Evolutionary conservation across 2,888 invertebrate species (phyloP).

Genomic region (Mythimna lalbum): DNA sequence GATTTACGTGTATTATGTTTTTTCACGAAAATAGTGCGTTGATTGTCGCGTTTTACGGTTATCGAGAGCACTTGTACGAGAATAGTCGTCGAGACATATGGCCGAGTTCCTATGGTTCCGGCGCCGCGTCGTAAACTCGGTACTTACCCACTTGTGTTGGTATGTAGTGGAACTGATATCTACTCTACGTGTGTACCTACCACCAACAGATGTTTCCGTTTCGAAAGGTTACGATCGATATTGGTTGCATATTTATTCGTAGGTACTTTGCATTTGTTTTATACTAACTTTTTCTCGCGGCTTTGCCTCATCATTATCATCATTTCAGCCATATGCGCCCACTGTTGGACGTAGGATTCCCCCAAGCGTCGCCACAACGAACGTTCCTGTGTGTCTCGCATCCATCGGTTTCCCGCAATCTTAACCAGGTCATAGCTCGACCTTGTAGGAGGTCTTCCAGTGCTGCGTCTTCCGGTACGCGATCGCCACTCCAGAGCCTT

Average conservation of each 20-base stretch:
- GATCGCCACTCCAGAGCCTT: too few relatives aligned
- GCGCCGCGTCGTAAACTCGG: slow-evolving; percentile 54
- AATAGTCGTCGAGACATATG: slow-evolving; percentile 54
- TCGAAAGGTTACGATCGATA: slow-evolving; percentile 62
- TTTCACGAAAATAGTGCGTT: slow-evolving; percentile 40
- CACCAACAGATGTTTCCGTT: slow-evolving; percentile 68
- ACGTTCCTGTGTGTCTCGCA: too few relatives aligned
- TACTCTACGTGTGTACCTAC: slow-evolving; percentile 26
- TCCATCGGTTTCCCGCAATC: too few relatives aligned
- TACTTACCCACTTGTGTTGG: slow-evolving; percentile 36
- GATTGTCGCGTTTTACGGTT: slow-evolving; percentile 56
- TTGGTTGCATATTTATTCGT: slow-evolving; percentile 52
- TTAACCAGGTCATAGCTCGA: too few relatives aligned
- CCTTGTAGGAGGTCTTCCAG: too few relatives aligned
- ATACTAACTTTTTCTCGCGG: too few relatives aligned
- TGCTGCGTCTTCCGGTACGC: too few relatives aligned
- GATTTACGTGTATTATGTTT: slow-evolving; percentile 18
- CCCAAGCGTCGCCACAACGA: too few relatives aligned
- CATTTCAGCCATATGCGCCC: too few relatives aligned
- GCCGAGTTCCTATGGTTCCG: slow-evolving; percentile 43
- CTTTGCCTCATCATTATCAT: too few relatives aligned
- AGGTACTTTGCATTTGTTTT: slow-evolving; percentile 10
- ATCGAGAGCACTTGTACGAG: slow-evolving; percentile 54
- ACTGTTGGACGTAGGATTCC: too few relatives aligned
- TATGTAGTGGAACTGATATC: slow-evolving; percentile 44